Evolutionary conservation across 2,113 vertebrate genomes (phyloP), one percentile per base, ranked within the genome.

Genomic region (Struthio camelus): DNA sequence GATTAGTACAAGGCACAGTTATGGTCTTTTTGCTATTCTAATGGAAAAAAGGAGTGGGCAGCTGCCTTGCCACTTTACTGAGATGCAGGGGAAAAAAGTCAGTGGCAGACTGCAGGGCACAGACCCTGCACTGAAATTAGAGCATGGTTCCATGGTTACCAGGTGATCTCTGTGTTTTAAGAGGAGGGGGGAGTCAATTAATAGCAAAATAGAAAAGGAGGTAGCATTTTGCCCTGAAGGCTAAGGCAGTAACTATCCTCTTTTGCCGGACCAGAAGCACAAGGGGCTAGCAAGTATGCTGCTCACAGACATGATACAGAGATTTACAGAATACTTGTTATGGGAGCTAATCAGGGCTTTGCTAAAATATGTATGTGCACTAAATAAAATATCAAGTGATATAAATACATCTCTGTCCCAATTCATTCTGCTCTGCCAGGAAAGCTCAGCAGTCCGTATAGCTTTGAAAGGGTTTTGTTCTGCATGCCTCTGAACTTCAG

Each of bases 361-460:
- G 85, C 87, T 96, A 65, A 96, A 96, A 93, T 96, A 95, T 89
- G 66, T 14, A 92, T 92, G 56, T n/a, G 69, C 36, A 72, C 66
- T 96, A 89, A 97, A 96, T 96, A 96, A 97, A 94, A 93, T 69
- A 95, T 82, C 40, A 75, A 61, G 66, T 58, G 50, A 58, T 81
- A 93, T 38, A 96, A 93, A 89, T 81, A 83, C 64, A 77, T 54
- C 54, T 77, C 79, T 93, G 77, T 89, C 90, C 73, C 44, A 34
- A 65, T 78, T 85, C 66, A 32, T 85, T 56, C 38, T 73, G 46
- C 20, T 48, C 40, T 38, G 61, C 6, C 64, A 50, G 56, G 66
- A 81, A 58, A 46, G 65, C 58, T n/a, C 73, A 59, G 65, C 40
- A 38, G 36, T 18, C 80, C 42, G 0, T 11, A 53, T 1, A 36